phyloP scores from a whole-genome alignment of 2,888 invertebrate species.

The Amphipoea oculea region DNA sequence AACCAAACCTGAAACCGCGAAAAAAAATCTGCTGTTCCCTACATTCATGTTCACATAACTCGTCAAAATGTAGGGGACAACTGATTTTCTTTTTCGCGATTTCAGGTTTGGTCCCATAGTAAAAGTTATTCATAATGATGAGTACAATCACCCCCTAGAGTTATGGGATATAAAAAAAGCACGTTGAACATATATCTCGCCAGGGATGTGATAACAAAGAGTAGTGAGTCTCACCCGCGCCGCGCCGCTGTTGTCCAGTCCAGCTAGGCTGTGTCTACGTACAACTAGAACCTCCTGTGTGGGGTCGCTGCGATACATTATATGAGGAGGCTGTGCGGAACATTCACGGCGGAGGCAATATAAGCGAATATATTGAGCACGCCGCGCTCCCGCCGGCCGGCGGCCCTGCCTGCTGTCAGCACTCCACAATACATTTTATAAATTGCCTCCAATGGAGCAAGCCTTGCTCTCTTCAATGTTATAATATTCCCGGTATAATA shows the following conservation, averaged over 20 bases:
- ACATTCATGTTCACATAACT: too few relatives aligned
- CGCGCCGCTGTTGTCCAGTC: neutral
- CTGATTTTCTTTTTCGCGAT: too few relatives aligned
- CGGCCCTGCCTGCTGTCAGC: conserved; percentile 59
- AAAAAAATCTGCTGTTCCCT: too few relatives aligned
- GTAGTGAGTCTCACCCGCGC: neutral
- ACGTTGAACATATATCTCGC: neutral
- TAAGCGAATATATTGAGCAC: conserved; percentile 9
- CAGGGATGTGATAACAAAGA: neutral
- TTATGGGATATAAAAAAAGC: too few relatives aligned
- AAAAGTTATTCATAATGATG: too few relatives aligned
- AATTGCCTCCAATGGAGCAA: conserved; percentile 65
- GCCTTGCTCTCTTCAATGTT: conserved; percentile 54
- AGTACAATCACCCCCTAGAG: too few relatives aligned
- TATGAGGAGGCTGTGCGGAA: neutral
- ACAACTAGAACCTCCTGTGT: too few relatives aligned
- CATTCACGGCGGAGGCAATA: conserved; percentile 1
- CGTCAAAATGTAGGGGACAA: too few relatives aligned
- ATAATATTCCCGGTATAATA: conserved; percentile 59
- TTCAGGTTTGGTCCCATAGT: too few relatives aligned
- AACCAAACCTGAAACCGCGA: too few relatives aligned
- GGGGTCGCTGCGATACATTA: conserved; percentile 4
- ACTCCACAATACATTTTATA: conserved; percentile 70
- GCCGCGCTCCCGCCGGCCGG: neutral
- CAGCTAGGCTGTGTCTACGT: too few relatives aligned